Base-by-base conservation (phyloP, 1,140 invertebrate species). In the Patella vulgata region DNA sequence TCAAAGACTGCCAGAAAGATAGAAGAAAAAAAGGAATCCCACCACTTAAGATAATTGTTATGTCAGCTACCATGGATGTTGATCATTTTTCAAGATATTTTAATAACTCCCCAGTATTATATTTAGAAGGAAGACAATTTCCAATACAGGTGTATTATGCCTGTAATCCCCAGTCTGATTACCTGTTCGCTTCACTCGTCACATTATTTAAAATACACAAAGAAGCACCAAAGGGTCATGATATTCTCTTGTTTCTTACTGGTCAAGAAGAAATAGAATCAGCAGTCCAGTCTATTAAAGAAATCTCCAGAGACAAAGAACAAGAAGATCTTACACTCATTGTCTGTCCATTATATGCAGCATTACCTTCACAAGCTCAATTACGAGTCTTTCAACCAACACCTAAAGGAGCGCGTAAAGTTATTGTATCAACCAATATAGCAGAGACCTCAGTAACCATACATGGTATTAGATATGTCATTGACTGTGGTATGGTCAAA, bases 221-320 rank as follows among this genome's bases (percentile, higher is more conserved):
- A 61, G 88, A 91, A 76, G 88, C 90, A 61, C 93, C 93, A 11
- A 82, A 90, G 23, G 91, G 84, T 27, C 70, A 89, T 73, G 95
- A 97, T 81, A 93, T 99, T 77, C 86, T 99, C 36, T 92, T 98
- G n/a, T 99, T 99, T 86, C 86, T 99, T 47, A 99, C 97, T 63
- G 97, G 97, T 3, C 95, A 98, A 87, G 97, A 99, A 83, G 97
- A 99, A 89, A 99, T 99, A 71, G 96, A 99, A 86, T 88, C 91
- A 3, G 89, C 94, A 59, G 91, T 90, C 40, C 85, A 88, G 59
- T 90, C 90, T 76, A 92, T 95, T 1, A 87, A 89, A 70, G 88
- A 91, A 73, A 88, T 94, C 58, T 88, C 89, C 5, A 92, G 91
- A 81, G 75, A 79, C 53, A 64, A 83, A 31, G 69, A 66, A 25